Conservation (phyloP, 2,888 invertebrate species). For the Leptinotarsa peninsularis region DNA sequence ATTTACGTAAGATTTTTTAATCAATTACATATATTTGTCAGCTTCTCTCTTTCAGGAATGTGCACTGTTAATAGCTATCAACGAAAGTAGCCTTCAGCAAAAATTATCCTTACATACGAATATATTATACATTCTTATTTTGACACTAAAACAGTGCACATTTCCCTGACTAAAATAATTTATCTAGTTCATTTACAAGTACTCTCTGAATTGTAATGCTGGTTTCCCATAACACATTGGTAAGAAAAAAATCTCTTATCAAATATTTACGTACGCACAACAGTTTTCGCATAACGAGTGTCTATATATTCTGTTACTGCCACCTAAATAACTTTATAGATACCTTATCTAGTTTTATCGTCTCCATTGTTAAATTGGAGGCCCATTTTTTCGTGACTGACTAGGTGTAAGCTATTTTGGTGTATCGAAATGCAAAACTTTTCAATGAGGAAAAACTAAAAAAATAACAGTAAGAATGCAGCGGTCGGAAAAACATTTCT, state of each 20-base stretch:
- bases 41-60: neutral
- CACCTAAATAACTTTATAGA: slow-evolving; percentile 18
- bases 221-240: slow-evolving; percentile 12
- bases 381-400: neutral
- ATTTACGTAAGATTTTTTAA: neutral
- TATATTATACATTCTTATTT: neutral
- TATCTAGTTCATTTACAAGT: neutral
- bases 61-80: neutral
- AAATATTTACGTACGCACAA: slow-evolving; percentile 22
- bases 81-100: neutral
- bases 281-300: slow-evolving; percentile 12
- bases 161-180: neutral
- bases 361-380: slow-evolving; percentile 4
- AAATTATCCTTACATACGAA: neutral
- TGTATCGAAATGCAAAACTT: neutral
- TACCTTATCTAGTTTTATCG: slow-evolving; percentile 18
- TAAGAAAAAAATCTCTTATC: slow-evolving; percentile 10
- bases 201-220: slow-evolving; percentile 20
- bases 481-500: no score
- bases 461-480: no score
- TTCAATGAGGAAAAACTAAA: neutral
- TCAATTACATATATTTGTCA: neutral
- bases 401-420: neutral
- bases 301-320: slow-evolving; percentile 15
- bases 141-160: neutral